Percentiles rank a stretch among this genome's conserved stretches.
Evolutionary conservation across 2,888 invertebrate species (phyloP).

Genomic region (Zootermopsis nevadensis): DNA sequence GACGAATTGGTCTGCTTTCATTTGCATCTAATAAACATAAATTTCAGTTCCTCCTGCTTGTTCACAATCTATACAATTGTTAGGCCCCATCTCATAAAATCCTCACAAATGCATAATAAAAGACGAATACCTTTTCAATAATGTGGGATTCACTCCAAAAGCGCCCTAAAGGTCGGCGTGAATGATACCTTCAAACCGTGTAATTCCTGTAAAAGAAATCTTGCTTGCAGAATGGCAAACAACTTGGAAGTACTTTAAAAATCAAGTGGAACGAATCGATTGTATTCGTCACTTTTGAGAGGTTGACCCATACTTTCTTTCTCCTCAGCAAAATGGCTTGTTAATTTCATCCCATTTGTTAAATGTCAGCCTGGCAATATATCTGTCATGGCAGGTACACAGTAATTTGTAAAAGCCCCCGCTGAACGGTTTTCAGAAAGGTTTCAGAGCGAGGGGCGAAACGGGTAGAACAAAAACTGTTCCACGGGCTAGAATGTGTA

Average conservation of each 20-base stretch:
- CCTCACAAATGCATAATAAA: not conserved
- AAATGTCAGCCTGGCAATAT: conserved; percentile 45
- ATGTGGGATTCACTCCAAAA: not conserved
- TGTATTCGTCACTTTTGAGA: conserved; percentile 24
- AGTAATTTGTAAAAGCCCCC: conserved; percentile 34
- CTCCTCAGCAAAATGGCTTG: conserved; percentile 42
- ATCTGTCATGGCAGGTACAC: conserved; percentile 48
- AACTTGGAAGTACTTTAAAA: conserved; percentile 33
- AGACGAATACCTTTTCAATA: not conserved
- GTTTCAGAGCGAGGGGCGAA: not conserved
- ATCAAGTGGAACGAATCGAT: conserved; percentile 26
- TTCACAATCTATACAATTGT: not conserved
- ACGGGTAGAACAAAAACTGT: not conserved
- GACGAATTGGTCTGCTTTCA: too few species aligned
- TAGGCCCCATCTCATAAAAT: not conserved
- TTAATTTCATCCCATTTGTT: conserved; percentile 52
- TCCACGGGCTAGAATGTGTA: not conserved
- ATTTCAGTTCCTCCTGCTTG: not conserved
- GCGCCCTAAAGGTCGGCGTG: not conserved
- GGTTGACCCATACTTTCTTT: not conserved
- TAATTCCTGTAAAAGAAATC: not conserved
- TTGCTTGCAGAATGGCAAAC: not conserved
- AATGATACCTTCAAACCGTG: conserved; percentile 2
- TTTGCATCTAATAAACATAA: not conserved
- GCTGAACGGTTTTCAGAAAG: conserved; percentile 34